phyloP scores from a whole-genome alignment of 2,113 vertebrate genomes.

The Paracanthobrama guichenoti region DNA sequence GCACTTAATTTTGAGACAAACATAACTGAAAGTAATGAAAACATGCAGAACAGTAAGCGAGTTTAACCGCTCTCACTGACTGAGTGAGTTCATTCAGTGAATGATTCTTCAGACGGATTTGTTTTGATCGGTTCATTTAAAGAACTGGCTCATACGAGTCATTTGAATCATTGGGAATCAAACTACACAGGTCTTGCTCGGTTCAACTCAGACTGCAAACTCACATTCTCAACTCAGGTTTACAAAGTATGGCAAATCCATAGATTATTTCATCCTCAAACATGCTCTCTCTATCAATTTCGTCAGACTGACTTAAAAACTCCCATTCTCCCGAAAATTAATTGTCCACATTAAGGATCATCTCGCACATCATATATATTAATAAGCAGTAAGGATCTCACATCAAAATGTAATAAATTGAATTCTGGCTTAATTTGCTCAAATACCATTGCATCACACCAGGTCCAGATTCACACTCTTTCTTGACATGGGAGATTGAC shows the following conservation, averaged over 20 bases:
- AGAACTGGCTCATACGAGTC: neutral
- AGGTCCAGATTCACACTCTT: conserved; percentile 10
- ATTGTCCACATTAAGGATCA: too few relatives aligned
- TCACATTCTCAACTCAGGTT: neutral
- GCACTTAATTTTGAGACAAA: neutral
- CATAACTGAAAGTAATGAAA: neutral
- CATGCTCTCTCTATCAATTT: too few relatives aligned
- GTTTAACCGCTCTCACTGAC: too few relatives aligned
- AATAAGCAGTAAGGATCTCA: too few relatives aligned
- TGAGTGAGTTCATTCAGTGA: neutral
- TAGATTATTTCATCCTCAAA: neutral
- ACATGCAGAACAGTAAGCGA: neutral
- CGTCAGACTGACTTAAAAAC: too few relatives aligned
- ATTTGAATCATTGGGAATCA: neutral
- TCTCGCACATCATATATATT: too few relatives aligned
- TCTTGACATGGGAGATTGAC: conserved; percentile 3
- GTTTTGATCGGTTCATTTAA: neutral
- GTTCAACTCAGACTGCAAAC: neutral
- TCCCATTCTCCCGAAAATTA: too few relatives aligned
- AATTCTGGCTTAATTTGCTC: conserved; percentile 6
- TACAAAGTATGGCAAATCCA: neutral
- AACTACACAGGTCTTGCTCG: neutral
- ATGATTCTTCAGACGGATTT: neutral
- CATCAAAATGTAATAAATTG: neutral
- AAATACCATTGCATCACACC: conserved; percentile 1